Evolutionary conservation across 2,113 vertebrate genomes (phyloP).

Genomic region (Daboia siamensis): DNA sequence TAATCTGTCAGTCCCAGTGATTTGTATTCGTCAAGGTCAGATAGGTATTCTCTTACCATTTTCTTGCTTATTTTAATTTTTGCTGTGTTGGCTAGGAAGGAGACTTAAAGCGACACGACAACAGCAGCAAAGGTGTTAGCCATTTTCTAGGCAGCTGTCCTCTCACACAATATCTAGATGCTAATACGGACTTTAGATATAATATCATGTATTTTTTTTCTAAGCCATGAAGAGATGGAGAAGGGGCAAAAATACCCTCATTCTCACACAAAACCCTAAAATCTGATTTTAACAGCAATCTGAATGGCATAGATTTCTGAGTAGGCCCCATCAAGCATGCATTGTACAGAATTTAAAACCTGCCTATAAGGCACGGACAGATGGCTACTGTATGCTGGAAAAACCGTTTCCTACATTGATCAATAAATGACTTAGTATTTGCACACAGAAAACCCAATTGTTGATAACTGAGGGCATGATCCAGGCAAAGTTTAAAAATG

Average conservation of each 20-base stretch:
- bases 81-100: no score
- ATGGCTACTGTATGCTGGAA: not conserved
- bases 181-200: not conserved
- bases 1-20: no score
- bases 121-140: not conserved
- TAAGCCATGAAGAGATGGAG: not conserved
- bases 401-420: not conserved
- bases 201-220: not conserved
- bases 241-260: not conserved
- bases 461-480: not conserved
- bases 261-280: not conserved
- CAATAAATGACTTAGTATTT: slow-evolving; percentile 5
- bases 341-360: not conserved
- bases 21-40: no score
- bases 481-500: not conserved
- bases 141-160: not conserved
- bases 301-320: slow-evolving; percentile 29
- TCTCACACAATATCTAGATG: not conserved
- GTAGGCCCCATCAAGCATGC: slow-evolving; percentile 28
- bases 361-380: slow-evolving; percentile 22
- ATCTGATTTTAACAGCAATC: slow-evolving; percentile 5
- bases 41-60: no score
- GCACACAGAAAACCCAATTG: not conserved
- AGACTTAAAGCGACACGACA: not conserved
- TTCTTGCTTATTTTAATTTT: no score